Conservation (phyloP, 1,140 invertebrate species). For the Orchestia grillus region DNA sequence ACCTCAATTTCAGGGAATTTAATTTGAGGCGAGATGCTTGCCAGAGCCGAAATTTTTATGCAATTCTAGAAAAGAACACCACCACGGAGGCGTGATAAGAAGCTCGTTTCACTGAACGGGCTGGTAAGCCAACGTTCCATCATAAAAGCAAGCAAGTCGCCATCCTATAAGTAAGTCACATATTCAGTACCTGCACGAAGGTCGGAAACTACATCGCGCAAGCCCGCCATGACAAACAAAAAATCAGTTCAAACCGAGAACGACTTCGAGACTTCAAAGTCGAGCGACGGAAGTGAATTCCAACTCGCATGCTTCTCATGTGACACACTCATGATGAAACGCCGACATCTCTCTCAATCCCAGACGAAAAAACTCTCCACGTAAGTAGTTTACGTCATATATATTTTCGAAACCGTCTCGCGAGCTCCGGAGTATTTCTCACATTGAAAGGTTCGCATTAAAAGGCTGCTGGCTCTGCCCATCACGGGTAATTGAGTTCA, state of each 20-base stretch:
- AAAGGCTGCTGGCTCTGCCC: slow-evolving; percentile 36
- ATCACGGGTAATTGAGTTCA: slow-evolving; percentile 54
- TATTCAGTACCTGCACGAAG: neutral
- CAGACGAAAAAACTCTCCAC: neutral
- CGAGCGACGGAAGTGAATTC: neutral
- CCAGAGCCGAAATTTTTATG: no score
- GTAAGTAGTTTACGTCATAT: neutral
- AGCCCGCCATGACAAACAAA: neutral
- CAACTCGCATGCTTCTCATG: neutral
- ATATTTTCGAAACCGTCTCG: neutral
- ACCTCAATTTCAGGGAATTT: no score
- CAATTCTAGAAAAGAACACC: no score
- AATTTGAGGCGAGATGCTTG: no score
- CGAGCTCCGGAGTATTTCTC: neutral
- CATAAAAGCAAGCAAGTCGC: neutral
- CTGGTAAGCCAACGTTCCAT: neutral
- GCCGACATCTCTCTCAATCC: neutral
- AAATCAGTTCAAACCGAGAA: neutral
- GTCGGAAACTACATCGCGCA: neutral
- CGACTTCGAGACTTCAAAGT: neutral
- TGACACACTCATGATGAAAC: neutral
- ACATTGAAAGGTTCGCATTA: slow-evolving; percentile 34
- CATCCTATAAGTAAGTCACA: neutral
- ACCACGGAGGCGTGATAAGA: no score
- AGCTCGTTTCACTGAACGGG: neutral